Conservation (phyloP, 2,797 vertebrate genomes). For the Galago senegalensis region DNA sequence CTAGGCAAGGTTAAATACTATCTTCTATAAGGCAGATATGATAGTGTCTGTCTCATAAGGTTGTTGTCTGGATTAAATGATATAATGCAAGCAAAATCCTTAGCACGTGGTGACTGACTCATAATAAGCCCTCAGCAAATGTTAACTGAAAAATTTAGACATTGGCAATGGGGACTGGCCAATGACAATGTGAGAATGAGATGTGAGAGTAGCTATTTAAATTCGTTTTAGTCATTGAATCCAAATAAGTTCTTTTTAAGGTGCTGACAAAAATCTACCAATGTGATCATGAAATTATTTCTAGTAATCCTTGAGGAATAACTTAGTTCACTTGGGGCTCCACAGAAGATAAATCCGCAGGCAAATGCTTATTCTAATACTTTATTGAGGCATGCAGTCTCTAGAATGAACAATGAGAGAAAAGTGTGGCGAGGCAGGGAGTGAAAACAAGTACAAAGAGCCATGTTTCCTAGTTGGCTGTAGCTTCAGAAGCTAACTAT, state of each 20-base stretch:
- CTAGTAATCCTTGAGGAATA: neutral
- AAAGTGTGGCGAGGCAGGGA: neutral
- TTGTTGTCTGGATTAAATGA: slow-evolving; percentile 47
- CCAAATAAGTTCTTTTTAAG: slow-evolving; percentile 41
- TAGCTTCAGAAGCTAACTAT: neutral
- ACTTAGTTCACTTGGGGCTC: neutral
- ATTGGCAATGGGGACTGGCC: neutral
- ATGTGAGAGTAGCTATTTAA: slow-evolving; percentile 4
- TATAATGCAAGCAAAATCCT: neutral
- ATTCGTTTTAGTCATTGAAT: slow-evolving; percentile 37
- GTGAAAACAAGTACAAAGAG: slow-evolving; percentile 31
- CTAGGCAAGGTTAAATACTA: slow-evolving; percentile 3
- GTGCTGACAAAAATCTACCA: neutral
- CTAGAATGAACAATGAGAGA: slow-evolving; percentile 34
- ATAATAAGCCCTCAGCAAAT: neutral
- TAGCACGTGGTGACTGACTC: neutral
- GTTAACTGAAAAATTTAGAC: slow-evolving; percentile 22
- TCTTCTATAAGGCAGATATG: neutral
- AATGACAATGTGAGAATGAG: neutral
- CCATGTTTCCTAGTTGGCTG: neutral
- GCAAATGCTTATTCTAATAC: neutral
- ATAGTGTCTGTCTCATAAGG: neutral
- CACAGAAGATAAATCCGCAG: slow-evolving; percentile 17
- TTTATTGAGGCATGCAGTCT: neutral
- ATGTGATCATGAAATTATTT: slow-evolving; percentile 7